Evolutionary conservation across 2,113 vertebrate species (phyloP).

Genomic region (Sialia sialis): DNA sequence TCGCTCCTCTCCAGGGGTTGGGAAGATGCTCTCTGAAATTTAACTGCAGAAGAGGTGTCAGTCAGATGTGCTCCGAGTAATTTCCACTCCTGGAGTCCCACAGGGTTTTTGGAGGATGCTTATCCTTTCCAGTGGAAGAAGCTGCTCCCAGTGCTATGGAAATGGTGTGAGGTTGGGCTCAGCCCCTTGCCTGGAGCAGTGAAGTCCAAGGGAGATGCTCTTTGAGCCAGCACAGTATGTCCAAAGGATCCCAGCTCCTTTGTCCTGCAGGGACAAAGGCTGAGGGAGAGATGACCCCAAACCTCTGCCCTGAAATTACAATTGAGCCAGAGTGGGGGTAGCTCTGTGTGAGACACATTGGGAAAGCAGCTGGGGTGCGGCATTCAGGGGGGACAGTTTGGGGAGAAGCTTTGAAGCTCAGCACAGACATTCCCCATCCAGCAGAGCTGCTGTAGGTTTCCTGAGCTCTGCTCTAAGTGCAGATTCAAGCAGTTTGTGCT

Average conservation of each 20-base stretch:
- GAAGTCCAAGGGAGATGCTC: neutral
- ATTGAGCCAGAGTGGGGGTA: rapidly evolving
- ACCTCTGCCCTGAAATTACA: rapidly evolving
- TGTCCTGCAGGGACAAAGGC: neutral
- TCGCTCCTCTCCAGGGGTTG: neutral
- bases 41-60: neutral
- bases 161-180: neutral
- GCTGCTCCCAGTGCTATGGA: neutral
- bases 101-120: neutral
- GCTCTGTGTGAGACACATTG: rapidly evolving
- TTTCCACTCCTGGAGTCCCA: neutral
- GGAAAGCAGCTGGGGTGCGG: rapidly evolving
- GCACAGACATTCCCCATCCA: neutral
- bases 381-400: rapidly evolving
- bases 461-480: neutral
- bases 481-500: neutral
- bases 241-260: neutral
- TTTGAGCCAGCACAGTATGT: neutral
- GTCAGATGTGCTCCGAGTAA: neutral
- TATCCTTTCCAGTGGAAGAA: neutral
- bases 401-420: neutral
- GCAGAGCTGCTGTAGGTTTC: neutral
- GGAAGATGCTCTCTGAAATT: neutral
- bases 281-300: neutral
- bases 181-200: neutral